These are phyloP conservation scores for Unio delphinus DNA, from an alignment of 2,888 invertebrate genomes.

Conservation along the genomic window DNA sequence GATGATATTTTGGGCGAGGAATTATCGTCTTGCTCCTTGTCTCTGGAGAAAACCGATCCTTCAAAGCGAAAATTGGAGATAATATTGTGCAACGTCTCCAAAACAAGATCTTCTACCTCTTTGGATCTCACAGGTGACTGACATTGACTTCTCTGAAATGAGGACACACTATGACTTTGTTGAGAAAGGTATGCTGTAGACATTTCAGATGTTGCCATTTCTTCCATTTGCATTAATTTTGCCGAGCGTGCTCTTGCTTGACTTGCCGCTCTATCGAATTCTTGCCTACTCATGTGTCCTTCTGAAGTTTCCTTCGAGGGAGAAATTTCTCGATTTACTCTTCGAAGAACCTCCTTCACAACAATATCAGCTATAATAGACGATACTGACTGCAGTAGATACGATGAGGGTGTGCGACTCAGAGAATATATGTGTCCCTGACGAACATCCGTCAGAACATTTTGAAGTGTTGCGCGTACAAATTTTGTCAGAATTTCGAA, in stretches of 20 bases:
- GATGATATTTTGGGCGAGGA: constrained; percentile 6
- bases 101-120: constrained; percentile 36
- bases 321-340: constrained; percentile 26
- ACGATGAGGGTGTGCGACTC: constrained; percentile 15
- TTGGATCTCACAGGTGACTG: constrained; percentile 22
- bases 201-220: neutral
- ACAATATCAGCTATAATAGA: constrained; percentile 35
- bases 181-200: no score
- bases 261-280: constrained; percentile 32
- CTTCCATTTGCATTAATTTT: neutral
- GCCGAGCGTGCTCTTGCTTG: constrained; percentile 13
- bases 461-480: constrained; percentile 37
- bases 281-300: constrained; percentile 16
- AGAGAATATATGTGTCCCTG: constrained; percentile 11
- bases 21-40: no score
- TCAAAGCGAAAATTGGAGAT: constrained; percentile 42
- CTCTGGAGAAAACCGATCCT: constrained; percentile 21
- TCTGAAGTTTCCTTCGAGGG: constrained; percentile 10
- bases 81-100: constrained; percentile 43
- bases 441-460: constrained; percentile 33
- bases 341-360: constrained; percentile 24
- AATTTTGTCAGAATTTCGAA: constrained; percentile 40
- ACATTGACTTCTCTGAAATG: constrained; percentile 6
- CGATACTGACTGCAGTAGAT: constrained; percentile 26
- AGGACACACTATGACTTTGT: neutral